A percentile compares a stretch with the other conserved stretches of the same genome.
These are phyloP conservation scores for Macrobrachium nipponense DNA, from an alignment of 1,140 invertebrate genomes.

Conservation along the genomic window DNA sequence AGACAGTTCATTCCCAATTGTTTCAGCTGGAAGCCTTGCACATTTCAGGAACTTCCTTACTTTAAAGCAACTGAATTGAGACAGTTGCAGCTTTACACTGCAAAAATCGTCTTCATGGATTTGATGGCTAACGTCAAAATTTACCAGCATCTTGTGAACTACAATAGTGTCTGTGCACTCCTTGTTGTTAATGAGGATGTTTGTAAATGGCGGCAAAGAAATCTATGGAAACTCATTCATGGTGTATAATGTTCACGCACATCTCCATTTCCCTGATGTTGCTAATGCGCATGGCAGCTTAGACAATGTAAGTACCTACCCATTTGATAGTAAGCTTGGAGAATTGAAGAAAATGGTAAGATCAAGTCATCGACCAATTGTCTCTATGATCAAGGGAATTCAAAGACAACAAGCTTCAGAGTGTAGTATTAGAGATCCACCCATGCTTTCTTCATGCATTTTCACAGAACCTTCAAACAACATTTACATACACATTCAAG, in stretches of 20 bases:
- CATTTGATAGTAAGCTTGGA: conserved; percentile 25
- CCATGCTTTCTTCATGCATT: too few species aligned
- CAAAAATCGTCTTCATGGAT: conserved; percentile 28
- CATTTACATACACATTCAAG: conserved; percentile 15
- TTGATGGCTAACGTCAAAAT: conserved; percentile 12
- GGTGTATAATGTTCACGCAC: conserved; percentile 18
- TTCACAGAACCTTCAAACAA: conserved; percentile 28
- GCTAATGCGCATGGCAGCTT: too few species aligned
- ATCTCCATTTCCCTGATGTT: too few species aligned
- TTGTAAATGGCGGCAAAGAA: conserved; percentile 18
- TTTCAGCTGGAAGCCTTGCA: conserved; percentile 24
- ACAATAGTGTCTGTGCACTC: conserved; percentile 21
- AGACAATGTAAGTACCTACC: conserved; percentile 24
- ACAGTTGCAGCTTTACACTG: conserved; percentile 29
- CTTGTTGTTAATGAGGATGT: conserved; percentile 25
- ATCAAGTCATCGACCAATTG: conserved; percentile 25
- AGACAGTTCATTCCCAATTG: conserved; percentile 27
- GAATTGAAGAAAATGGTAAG: conserved; percentile 27
- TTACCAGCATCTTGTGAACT: conserved; percentile 21
- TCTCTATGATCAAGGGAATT: too few species aligned
- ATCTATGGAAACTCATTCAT: conserved; percentile 19
- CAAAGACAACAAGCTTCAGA: too few species aligned
- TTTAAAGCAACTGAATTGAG: too few species aligned
- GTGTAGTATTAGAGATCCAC: too few species aligned
- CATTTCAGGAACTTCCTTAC: conserved; percentile 24